Evolutionary conservation across 2,888 invertebrate species (phyloP).

Genomic region (Carterocephalus palaemon): DNA sequence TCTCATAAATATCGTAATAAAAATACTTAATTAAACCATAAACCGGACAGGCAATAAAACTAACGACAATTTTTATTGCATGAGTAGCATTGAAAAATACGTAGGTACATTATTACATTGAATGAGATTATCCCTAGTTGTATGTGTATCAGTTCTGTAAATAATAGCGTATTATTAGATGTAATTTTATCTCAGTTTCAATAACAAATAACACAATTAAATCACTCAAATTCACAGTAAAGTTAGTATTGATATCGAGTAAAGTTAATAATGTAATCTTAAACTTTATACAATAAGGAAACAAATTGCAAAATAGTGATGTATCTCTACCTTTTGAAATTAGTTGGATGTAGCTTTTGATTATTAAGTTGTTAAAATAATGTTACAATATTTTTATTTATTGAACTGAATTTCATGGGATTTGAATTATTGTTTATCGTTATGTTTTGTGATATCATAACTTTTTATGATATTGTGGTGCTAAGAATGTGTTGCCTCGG

Average conservation of each 20-base stretch:
- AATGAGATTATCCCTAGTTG: constrained; percentile 72
- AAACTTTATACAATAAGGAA: constrained; percentile 15
- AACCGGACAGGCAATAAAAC: constrained; percentile 27
- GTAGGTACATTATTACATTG: constrained; percentile 53
- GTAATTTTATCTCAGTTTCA: constrained; percentile 56
- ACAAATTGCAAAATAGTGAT: constrained; percentile 14
- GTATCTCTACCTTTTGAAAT: constrained; percentile 16
- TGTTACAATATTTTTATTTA: constrained; percentile 36
- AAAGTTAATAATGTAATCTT: constrained; percentile 27
- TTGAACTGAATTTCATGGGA: constrained; percentile 30
- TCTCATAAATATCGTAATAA: constrained; percentile 33
- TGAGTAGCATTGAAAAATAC: constrained; percentile 53
- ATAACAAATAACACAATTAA: constrained; percentile 33
- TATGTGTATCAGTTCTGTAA: constrained; percentile 56
- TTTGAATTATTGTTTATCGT: constrained; percentile 30
- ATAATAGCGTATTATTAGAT: constrained; percentile 61
- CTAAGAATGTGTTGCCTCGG: constrained; percentile 27
- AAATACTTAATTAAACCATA: constrained; percentile 28
- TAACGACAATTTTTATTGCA: constrained; percentile 28
- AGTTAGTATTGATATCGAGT: constrained; percentile 27
- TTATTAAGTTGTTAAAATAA: constrained; percentile 29
- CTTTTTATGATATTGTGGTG: constrained; percentile 33
- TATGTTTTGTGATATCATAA: constrained; percentile 34
- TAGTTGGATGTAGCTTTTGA: constrained; percentile 25
- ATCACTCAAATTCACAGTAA: constrained; percentile 34